Evolutionary conservation across 2,888 invertebrate species (phyloP), one percentile per base, ranked within the genome.

Genomic region (Lepas anatifera): DNA sequence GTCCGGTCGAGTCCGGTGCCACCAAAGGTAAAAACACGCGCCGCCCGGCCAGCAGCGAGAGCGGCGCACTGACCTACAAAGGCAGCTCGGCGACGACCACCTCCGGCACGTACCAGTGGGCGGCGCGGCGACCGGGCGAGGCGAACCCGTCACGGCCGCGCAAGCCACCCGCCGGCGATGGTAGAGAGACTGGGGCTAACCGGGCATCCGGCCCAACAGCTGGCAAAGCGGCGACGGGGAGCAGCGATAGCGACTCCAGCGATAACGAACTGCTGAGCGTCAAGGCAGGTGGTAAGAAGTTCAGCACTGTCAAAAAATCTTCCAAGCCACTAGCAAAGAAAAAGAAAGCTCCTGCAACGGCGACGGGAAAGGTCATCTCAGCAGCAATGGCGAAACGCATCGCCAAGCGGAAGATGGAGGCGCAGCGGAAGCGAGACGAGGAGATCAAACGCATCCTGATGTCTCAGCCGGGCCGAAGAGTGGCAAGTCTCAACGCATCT

Each of bases 401-500:
- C 11, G 67, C 41, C 41, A 46, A 67, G 32, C 27, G 29, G n/a
- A 46, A 67, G 46, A 25, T 18, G 29, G 67, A 67, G 41, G 67
- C 29, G 27, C 7, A 7, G 27, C 67, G 67, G n/a, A 11, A 29
- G 7, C 16, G 22, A 8, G 41, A 67, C 3, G 50, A 68, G 29
- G 50, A 68, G 46, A n/a, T 37, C 18, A 25, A 18, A 13, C 25
- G n/a, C 10, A 68, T 68, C 68, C 3, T 50, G 11, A 46, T 43
- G 39, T 50, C 43, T 29, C 68, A 68, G 37, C 48, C 68, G 16
- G 32, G 48, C 64, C 90, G 90, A 78, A 85, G 94, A 74, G 91
- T 92, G 80, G 94, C 94, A 48, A 92, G 93, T 3, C 80, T 94
- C 41, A 94, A 94, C 78, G 94, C 94, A 0, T 80, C 90, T 75